Evolutionary conservation across 2,113 vertebrate genomes (phyloP).

Genomic region (Bufo gargarizans): DNA sequence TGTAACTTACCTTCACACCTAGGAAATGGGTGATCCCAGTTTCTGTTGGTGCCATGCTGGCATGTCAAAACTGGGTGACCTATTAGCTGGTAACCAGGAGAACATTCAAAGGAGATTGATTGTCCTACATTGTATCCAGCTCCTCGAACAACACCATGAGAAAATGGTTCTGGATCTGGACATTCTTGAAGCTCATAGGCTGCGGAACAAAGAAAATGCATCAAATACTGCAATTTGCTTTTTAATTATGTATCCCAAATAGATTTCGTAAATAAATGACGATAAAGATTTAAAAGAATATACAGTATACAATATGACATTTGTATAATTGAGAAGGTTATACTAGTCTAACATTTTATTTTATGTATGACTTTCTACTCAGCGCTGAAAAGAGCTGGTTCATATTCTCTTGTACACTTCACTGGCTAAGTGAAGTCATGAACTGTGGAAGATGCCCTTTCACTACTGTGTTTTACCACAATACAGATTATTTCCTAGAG

Average conservation of each 20-base stretch:
- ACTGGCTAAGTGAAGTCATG: not conserved
- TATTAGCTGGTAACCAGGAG: slow-evolving; percentile 87
- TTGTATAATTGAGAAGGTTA: not conserved
- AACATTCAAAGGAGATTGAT: slow-evolving; percentile 96
- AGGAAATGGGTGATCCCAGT: slow-evolving; percentile 93
- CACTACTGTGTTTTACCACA: not conserved
- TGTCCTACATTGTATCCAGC: slow-evolving; percentile 95
- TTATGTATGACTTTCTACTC: not conserved
- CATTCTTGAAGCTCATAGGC: slow-evolving; percentile 97
- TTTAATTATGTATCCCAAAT: not conserved
- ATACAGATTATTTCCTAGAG: not conserved
- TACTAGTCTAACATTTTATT: not conserved
- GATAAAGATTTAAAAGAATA: not conserved
- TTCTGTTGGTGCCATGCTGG: slow-evolving; percentile 92
- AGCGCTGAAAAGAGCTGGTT: not conserved
- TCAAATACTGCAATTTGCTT: not conserved
- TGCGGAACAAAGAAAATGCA: slow-evolving; percentile 59
- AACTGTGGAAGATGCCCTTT: not conserved
- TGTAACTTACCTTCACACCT: slow-evolving; percentile 90
- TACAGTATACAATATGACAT: not conserved
- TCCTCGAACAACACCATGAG: slow-evolving; percentile 89
- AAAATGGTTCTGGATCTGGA: slow-evolving; percentile 93
- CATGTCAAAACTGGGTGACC: slow-evolving; percentile 93
- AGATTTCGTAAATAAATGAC: not conserved
- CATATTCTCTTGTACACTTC: not conserved